These are phyloP conservation scores for Brachyhypopomus gauderio DNA, from an alignment of 2,113 vertebrate species.

Conservation along the genomic window DNA sequence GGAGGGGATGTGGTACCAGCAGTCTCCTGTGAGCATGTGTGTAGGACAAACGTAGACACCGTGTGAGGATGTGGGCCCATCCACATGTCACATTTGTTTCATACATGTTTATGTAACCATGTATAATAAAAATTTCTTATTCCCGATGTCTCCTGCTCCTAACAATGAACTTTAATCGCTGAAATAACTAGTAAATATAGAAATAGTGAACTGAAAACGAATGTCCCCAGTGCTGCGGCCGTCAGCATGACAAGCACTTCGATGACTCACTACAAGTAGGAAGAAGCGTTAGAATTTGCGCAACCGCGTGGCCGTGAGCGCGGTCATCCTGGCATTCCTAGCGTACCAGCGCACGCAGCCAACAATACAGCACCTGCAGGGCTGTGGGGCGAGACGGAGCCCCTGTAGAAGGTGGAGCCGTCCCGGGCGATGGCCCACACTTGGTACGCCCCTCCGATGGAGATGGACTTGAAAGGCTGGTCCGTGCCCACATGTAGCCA, in stretches of 20 bases:
- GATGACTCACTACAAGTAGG: neutral
- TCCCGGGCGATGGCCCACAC: constrained; percentile 94
- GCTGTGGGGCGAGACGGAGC: constrained; percentile 84
- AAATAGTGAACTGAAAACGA: too few species aligned
- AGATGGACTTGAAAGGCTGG: constrained; percentile 91
- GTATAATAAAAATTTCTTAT: too few species aligned
- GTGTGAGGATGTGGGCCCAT: too few species aligned
- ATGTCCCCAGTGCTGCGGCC: neutral
- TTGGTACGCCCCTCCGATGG: constrained; percentile 85
- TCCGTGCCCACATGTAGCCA: constrained; percentile 97
- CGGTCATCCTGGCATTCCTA: too few species aligned
- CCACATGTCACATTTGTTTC: too few species aligned
- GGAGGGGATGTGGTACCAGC: constrained; percentile 95
- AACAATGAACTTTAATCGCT: too few species aligned
- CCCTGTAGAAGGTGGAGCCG: constrained; percentile 92
- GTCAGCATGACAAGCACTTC: constrained; percentile 31
- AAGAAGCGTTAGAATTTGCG: neutral
- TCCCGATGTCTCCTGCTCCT: too few species aligned
- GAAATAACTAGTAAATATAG: too few species aligned
- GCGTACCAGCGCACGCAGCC: too few species aligned
- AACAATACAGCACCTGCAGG: constrained; percentile 80
- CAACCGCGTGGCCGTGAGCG: too few species aligned
- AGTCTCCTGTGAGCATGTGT: constrained; percentile 78
- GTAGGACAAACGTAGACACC: too few species aligned
- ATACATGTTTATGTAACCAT: too few species aligned